phyloP scores from a whole-genome alignment of 2,888 invertebrate species.

The Bruchidius siliquastri region DNA sequence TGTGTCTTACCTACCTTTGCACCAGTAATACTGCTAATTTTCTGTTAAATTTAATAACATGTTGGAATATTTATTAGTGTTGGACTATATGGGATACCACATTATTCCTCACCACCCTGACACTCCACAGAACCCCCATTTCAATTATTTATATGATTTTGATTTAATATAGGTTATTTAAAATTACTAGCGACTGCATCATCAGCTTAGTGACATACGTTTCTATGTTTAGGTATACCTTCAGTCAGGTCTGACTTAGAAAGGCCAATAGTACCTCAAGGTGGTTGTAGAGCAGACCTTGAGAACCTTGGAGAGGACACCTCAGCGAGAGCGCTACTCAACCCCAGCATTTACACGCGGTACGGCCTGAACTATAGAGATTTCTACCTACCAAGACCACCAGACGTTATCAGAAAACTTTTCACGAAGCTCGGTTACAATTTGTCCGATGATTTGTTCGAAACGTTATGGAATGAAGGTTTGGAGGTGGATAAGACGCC shows the following conservation, averaged over 20 bases:
- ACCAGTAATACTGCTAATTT: too few relatives aligned
- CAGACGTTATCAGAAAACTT: constrained; percentile 45
- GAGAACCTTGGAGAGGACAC: constrained; percentile 40
- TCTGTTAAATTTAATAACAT: too few relatives aligned
- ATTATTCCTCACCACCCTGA: too few relatives aligned
- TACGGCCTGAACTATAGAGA: constrained; percentile 45
- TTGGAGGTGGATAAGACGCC: constrained; percentile 47
- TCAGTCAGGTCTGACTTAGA: constrained; percentile 32
- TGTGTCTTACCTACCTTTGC: too few relatives aligned
- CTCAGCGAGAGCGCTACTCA: constrained; percentile 39
- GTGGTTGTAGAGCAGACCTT: constrained; percentile 34
- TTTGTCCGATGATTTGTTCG: constrained; percentile 50
- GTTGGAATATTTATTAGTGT: too few relatives aligned
- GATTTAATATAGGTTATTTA: too few relatives aligned
- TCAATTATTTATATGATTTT: too few relatives aligned
- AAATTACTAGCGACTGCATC: too few relatives aligned
- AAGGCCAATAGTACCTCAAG: constrained; percentile 29
- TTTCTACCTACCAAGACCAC: constrained; percentile 42
- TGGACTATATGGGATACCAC: too few relatives aligned
- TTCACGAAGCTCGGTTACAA: constrained; percentile 53
- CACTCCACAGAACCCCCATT: too few relatives aligned
- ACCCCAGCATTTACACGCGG: constrained; percentile 47
- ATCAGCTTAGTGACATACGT: background rate
- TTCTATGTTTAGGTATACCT: constrained; percentile 28
- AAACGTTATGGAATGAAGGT: constrained; percentile 52